phyloP scores from a whole-genome alignment of 1,140 invertebrate species.

The Meloidogyne chitwoodi region DNA sequence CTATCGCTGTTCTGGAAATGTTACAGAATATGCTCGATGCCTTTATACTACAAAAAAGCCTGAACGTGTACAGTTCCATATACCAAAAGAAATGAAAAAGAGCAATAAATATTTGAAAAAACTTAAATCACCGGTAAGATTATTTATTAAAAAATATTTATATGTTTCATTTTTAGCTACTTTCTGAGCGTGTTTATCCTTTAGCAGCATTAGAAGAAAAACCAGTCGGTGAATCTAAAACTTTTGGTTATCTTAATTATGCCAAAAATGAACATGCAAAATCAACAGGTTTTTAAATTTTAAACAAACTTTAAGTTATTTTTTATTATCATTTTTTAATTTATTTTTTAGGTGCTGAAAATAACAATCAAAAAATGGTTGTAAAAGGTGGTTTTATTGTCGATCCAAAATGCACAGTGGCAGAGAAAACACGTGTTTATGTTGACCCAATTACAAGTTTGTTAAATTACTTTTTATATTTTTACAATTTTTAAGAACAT shows the following conservation, averaged over 20 bases:
- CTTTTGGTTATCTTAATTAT: conserved; percentile 9
- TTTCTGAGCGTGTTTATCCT: conserved; percentile 26
- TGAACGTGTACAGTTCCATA: conserved; percentile 68
- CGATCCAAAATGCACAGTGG: conserved; percentile 39
- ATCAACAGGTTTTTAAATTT: neutral
- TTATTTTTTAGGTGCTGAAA: neutral
- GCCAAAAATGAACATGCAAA: neutral
- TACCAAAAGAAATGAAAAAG: conserved; percentile 67
- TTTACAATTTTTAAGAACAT: conserved; percentile 4
- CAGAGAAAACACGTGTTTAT: conserved; percentile 45
- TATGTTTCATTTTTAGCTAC: neutral
- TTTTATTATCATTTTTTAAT: neutral
- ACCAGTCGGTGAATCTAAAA: conserved; percentile 2
- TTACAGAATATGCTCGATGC: conserved; percentile 88
- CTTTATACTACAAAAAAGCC: conserved; percentile 71
- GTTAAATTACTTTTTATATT: neutral
- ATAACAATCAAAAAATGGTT: conserved; percentile 7
- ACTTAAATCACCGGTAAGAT: conserved; percentile 27
- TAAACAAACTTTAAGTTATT: neutral
- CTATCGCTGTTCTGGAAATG: conserved; percentile 75
- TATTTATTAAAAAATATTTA: neutral
- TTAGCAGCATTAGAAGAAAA: conserved; percentile 10
- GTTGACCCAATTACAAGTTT: conserved; percentile 28
- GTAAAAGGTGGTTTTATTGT: conserved; percentile 41
- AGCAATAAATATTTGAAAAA: conserved; percentile 22